Evolutionary conservation across 2,113 vertebrate genomes (phyloP).

Genomic region (Neogale vison): DNA sequence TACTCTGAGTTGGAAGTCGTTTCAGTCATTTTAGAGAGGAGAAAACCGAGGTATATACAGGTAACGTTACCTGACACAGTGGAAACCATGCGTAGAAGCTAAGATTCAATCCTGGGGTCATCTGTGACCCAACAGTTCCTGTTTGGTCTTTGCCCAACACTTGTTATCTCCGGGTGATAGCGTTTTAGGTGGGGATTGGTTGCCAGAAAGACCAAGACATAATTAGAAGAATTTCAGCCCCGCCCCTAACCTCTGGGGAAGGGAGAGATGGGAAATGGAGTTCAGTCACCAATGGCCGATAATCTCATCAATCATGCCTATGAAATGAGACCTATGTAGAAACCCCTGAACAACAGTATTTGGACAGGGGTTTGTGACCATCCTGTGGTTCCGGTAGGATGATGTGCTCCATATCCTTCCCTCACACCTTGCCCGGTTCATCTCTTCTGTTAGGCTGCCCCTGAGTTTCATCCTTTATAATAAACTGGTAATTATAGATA

Average conservation of each 20-base stretch:
- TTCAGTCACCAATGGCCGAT: background rate
- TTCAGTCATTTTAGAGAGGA: background rate
- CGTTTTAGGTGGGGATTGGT: background rate
- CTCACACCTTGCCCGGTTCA: background rate
- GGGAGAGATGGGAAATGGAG: background rate
- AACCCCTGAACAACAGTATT: no score
- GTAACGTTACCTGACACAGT: background rate
- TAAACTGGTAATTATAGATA: background rate
- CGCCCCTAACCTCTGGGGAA: background rate
- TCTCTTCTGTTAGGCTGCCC: background rate
- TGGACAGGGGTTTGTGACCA: background rate
- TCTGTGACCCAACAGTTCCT: background rate
- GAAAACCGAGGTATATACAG: background rate
- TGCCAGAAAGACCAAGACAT: background rate
- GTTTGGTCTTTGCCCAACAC: background rate
- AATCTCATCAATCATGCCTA: background rate
- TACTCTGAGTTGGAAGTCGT: rapidly evolving
- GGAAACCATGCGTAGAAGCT: background rate
- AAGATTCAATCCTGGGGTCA: background rate
- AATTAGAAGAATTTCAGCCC: background rate
- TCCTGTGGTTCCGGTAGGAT: background rate
- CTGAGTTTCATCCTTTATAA: background rate
- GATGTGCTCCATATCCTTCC: background rate
- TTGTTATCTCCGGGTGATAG: background rate
- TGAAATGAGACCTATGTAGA: background rate